phyloP scores from a whole-genome alignment of 2,797 vertebrate species.

The Hoplostethus mediterraneus region DNA sequence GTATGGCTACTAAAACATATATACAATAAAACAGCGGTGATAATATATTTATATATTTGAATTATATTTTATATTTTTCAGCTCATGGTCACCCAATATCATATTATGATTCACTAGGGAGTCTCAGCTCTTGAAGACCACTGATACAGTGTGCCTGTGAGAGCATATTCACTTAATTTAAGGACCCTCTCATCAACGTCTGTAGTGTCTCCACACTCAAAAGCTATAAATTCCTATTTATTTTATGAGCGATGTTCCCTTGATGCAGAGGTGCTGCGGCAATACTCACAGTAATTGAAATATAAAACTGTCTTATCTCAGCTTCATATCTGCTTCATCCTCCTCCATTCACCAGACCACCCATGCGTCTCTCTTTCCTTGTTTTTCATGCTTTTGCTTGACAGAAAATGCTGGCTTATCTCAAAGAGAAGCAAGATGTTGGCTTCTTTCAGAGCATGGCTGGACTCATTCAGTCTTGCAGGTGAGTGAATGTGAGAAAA shows the following conservation, averaged over 20 bases:
- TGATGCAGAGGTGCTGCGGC: not conserved
- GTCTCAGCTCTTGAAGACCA: too few species aligned
- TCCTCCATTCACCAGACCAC: constrained; percentile 20
- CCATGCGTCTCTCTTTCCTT: not conserved
- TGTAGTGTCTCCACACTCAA: not conserved
- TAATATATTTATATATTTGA: too few species aligned
- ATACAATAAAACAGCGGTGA: too few species aligned
- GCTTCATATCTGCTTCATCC: not conserved
- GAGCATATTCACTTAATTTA: not conserved
- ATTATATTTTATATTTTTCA: too few species aligned
- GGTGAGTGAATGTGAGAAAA: constrained; percentile 78
- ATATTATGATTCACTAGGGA: too few species aligned
- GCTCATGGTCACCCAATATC: too few species aligned
- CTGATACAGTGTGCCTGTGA: not conserved
- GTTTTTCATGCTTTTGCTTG: constrained; percentile 64
- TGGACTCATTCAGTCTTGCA: constrained; percentile 93
- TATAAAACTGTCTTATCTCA: not conserved
- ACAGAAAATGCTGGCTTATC: constrained; percentile 97
- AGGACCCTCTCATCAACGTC: not conserved
- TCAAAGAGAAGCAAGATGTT: constrained; percentile 92
- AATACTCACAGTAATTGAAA: not conserved
- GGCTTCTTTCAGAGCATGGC: constrained; percentile 95
- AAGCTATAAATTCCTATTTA: not conserved
- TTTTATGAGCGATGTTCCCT: not conserved
- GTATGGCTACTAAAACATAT: constrained; percentile 67